Conservation (phyloP, 2,888 invertebrate species). For the Argyresthia goedartella region DNA sequence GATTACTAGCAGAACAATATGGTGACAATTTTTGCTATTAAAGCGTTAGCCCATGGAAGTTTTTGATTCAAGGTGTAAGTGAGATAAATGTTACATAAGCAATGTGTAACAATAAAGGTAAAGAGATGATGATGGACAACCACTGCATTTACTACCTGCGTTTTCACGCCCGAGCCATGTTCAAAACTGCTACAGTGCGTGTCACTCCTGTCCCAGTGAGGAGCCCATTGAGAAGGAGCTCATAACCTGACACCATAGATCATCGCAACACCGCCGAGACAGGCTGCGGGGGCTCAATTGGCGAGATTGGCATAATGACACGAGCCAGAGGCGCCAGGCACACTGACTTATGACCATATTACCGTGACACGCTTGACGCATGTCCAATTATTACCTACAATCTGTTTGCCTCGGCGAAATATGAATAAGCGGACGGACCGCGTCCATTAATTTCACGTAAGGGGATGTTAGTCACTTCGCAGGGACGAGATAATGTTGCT, state of each 20-base stretch:
- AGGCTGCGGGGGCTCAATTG: conserved; percentile 41
- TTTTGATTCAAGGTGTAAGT: no score
- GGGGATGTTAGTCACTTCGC: conserved; percentile 46
- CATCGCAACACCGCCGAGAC: conserved; percentile 29
- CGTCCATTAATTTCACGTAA: conserved; percentile 35
- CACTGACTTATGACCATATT: conserved; percentile 60
- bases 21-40: no score
- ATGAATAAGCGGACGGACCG: conserved; percentile 42
- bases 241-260: conserved; percentile 51
- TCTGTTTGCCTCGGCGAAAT: conserved; percentile 58
- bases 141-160: no score
- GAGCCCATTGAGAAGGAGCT: conserved; percentile 22
- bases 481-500: conserved; percentile 59
- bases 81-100: no score
- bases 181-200: neutral
- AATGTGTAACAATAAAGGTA: no score
- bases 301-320: conserved; percentile 62
- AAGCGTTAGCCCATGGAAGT: no score
- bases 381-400: conserved; percentile 66
- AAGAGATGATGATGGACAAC: no score
- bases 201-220: no score
- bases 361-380: conserved; percentile 61
- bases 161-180: neutral
- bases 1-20: no score
- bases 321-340: conserved; percentile 39